A percentile compares a stretch with the other conserved stretches of the same genome.
These are phyloP conservation scores for Leucoma salicis DNA, from an alignment of 2,888 invertebrate genomes.

Conservation along the genomic window DNA sequence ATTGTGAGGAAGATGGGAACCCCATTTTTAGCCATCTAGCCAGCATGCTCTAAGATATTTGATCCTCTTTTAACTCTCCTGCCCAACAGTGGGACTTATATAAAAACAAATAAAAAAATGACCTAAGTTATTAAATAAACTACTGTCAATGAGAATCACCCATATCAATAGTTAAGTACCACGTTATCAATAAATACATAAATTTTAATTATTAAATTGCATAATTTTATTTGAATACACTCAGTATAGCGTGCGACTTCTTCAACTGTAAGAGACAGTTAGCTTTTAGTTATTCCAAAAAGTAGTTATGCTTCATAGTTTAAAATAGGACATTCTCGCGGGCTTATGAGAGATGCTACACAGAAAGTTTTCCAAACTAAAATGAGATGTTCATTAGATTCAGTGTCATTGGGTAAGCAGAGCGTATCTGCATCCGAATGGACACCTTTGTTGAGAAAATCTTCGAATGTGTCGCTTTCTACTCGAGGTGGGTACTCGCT, in stretches of 20 bases:
- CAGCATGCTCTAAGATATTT: too few species aligned
- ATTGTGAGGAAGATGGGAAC: too few species aligned
- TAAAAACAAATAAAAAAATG: too few species aligned
- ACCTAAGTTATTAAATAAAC: background rate
- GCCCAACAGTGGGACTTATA: too few species aligned
- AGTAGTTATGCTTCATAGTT: too few species aligned
- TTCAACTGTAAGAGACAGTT: constrained; percentile 8
- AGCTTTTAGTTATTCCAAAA: too few species aligned
- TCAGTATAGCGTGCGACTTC: constrained; percentile 23
- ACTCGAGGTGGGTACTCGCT: constrained; percentile 23
- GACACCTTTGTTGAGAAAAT: constrained; percentile 53
- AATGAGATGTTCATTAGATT: constrained; percentile 32
- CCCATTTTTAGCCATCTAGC: too few species aligned
- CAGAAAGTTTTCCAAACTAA: constrained; percentile 44
- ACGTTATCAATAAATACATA: constrained; percentile 38
- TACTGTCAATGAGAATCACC: constrained; percentile 24
- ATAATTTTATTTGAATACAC: constrained; percentile 21
- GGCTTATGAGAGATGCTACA: constrained; percentile 18
- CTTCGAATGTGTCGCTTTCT: constrained; percentile 35
- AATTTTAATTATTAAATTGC: constrained; percentile 37
- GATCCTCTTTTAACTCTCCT: too few species aligned
- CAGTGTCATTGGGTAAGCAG: constrained; percentile 41
- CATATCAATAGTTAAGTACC: constrained; percentile 11
- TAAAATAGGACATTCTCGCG: background rate
- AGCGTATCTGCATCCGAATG: constrained; percentile 49